Evolutionary conservation across 2,797 vertebrate species (phyloP).

Genomic region (Glyptemys insculpta): DNA sequence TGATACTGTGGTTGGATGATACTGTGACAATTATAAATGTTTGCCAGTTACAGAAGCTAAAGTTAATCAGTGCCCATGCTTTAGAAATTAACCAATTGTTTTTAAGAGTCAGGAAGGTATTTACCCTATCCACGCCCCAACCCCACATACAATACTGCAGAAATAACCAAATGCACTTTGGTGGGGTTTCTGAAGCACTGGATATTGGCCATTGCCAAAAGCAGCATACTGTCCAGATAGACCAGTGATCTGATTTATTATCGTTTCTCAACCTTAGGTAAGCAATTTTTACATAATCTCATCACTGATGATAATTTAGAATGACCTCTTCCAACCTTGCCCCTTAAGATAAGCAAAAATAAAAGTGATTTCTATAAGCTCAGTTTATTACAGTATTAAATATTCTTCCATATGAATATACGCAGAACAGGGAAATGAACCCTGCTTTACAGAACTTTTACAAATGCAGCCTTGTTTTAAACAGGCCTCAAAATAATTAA

Average conservation of each 20-base stretch:
- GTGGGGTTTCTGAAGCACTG: not conserved
- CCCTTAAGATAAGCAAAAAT: not conserved
- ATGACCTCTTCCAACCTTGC: not conserved
- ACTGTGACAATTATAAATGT: not conserved
- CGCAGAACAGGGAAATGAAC: not conserved
- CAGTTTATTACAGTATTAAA: not conserved
- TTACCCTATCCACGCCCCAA: not conserved
- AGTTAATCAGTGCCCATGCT: not conserved
- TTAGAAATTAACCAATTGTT: not conserved
- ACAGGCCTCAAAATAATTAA: conserved; percentile 13
- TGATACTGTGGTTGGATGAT: not conserved
- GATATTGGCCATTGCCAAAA: not conserved
- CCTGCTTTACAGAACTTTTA: not conserved
- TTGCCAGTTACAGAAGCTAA: not conserved
- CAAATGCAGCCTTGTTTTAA: not conserved
- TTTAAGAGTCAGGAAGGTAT: not conserved
- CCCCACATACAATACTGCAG: not conserved
- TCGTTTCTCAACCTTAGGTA: not conserved
- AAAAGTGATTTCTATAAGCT: not conserved
- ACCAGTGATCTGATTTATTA: not conserved
- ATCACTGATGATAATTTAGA: rapidly evolving
- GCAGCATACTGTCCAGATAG: conserved; percentile 6
- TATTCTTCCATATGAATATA: not conserved
- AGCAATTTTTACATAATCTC: not conserved
- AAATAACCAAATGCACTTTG: not conserved